phyloP scores from a whole-genome alignment of 2,113 vertebrate species.

The Caretta caretta region DNA sequence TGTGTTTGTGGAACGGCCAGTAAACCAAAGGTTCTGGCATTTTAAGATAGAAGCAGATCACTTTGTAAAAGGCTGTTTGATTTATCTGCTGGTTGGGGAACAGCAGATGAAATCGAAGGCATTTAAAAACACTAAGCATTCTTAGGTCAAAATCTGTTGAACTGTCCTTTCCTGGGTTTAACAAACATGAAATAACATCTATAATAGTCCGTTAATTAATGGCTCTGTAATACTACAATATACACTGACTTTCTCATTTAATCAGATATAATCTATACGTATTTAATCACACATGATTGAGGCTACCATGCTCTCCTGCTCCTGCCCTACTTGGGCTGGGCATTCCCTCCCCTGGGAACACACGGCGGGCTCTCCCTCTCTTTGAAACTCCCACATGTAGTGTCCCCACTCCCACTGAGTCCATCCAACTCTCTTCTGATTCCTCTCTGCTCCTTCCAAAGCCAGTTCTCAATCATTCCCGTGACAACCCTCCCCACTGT shows the following conservation, averaged over 20 bases:
- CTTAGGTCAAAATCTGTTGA: constrained; percentile 17
- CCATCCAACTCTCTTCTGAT: neutral
- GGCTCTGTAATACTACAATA: constrained; percentile 24
- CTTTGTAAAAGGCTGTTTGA: neutral
- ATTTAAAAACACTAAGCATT: neutral
- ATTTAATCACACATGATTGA: constrained; percentile 24
- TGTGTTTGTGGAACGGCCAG: neutral
- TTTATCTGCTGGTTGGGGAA: neutral
- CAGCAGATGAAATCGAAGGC: neutral
- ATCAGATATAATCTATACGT: neutral
- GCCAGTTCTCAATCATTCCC: constrained; percentile 18
- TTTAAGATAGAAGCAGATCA: neutral
- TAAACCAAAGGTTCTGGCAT: constrained; percentile 11
- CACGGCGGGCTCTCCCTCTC: neutral
- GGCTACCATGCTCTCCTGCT: constrained; percentile 28
- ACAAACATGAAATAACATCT: neutral
- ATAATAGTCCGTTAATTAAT: neutral
- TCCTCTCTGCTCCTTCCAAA: constrained; percentile 51
- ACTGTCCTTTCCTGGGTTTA: neutral
- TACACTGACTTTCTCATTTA: neutral
- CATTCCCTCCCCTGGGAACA: constrained; percentile 38
- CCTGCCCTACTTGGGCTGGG: constrained; percentile 34
- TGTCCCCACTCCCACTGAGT: constrained; percentile 20
- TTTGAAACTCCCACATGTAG: constrained; percentile 46
- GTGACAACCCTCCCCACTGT: constrained; percentile 21